Evolutionary conservation across 2,888 invertebrate species (phyloP).

Genomic region (Dinocampus coccinellae): DNA sequence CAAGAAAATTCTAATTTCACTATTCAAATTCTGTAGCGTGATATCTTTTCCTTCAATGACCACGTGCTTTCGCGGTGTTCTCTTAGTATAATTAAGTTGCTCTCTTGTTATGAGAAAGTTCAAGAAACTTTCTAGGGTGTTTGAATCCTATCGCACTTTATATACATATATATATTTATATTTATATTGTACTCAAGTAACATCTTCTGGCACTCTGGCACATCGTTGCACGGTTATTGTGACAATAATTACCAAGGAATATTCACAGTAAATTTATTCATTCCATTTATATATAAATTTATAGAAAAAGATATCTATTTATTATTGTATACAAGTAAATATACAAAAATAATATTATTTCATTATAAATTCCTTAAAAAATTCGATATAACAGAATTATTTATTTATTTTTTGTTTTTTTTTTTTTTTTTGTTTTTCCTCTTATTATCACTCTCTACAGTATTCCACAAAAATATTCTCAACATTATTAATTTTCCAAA

Average conservation of each 20-base stretch:
- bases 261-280: not conserved
- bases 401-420: not conserved
- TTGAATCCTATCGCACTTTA: not conserved
- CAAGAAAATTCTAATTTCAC: conserved; percentile 57
- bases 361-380: not conserved
- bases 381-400: not conserved
- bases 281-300: not conserved
- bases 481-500: not conserved
- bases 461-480: not conserved
- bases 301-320: not conserved
- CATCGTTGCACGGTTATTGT: conserved; percentile 7
- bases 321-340: not conserved
- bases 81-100: conserved; percentile 24
- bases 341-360: not conserved
- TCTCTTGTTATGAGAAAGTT: not conserved
- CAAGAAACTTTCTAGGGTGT: conserved; percentile 17
- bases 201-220: not conserved
- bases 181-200: not conserved
- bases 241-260: not conserved
- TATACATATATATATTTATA: not conserved
- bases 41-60: conserved; percentile 22
- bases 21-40: conserved; percentile 36
- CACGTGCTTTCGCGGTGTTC: conserved; percentile 13
- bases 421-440: too few relatives aligned
- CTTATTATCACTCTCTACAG: not conserved